Base-by-base conservation (phyloP, 2,113 vertebrate genomes). In the Larimichthys polyactis region DNA sequence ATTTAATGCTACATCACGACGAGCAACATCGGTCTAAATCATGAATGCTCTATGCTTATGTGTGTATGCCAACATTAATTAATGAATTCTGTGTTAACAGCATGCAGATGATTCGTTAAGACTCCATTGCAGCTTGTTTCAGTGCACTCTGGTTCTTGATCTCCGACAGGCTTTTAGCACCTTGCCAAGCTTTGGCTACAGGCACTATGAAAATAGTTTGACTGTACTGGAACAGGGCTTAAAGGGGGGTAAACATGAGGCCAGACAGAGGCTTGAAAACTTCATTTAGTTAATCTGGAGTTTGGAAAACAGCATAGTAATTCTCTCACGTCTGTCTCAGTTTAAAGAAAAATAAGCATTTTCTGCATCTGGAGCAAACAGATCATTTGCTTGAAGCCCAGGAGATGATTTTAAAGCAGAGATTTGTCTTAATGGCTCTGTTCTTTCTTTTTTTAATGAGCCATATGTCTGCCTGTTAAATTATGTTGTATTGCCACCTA, bases 391-490 rank as follows among this genome's bases (percentile, higher is more conserved):
- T 40, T n/a, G 36, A 60, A 59, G n/a, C 29, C 24, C 55, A 17
- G n/a, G 54, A 67, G 36, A 75, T 11, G 64, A 83, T 71, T 71
- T 58, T 29, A 60, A 66, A 60, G 19, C n/a, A 65, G 43, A 60
- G 27, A 63, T 59, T 24, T 71, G 32, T 64, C 15, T 73, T 62
- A 46, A 55, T 71, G 54, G 40, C 44, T 48, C 15, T 66, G 17
- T 40, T 64, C 22, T 22, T 60, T 3, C 58, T 63, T 58, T 40
- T 40, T 40, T 49, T 32, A 62, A 44, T 62, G 58, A 55, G 27
- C 46, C 44, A 79, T 32, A 67, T 82, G 55, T 71, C 44, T 19
- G 12, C 11, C 16, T 20, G 69, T 73, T 62, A 11, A 51, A 67
- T 17, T 40, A n/a, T 57, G 16, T 43, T 32, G 32, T 44, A 29